phyloP scores from a whole-genome alignment of 2,888 invertebrate genomes.

The Trisateles emortualis region DNA sequence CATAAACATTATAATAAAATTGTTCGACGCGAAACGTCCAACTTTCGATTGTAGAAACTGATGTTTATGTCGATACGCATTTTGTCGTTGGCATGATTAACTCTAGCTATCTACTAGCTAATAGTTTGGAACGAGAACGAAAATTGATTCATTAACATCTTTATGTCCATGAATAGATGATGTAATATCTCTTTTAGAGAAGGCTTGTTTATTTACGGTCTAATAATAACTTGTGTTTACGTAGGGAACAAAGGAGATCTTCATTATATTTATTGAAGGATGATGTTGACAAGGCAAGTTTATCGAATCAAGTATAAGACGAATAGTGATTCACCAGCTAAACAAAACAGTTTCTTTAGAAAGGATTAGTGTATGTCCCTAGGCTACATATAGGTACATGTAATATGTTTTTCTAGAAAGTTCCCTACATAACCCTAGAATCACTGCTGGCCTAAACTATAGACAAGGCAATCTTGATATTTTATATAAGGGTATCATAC shows the following conservation, averaged over 20 bases:
- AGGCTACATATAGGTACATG: too few relatives aligned
- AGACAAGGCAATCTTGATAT: too few relatives aligned
- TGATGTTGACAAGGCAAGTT: neutral
- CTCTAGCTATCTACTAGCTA: conserved; percentile 12
- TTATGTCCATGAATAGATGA: neutral
- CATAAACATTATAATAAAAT: conserved; percentile 3
- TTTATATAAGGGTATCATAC: too few relatives aligned
- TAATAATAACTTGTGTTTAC: neutral
- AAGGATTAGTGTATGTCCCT: too few relatives aligned
- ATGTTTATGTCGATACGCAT: conserved; percentile 20
- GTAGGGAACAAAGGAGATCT: neutral
- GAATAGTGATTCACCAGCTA: too few relatives aligned
- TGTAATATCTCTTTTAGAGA: neutral
- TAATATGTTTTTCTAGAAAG: too few relatives aligned
- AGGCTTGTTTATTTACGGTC: neutral
- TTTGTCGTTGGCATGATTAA: conserved; percentile 12
- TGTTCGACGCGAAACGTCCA: conserved; percentile 19
- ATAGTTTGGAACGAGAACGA: conserved; percentile 14
- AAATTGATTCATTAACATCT: conserved; percentile 6
- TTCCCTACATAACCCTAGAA: too few relatives aligned
- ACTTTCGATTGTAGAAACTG: conserved; percentile 38
- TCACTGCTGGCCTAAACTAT: too few relatives aligned
- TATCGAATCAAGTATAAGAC: neutral
- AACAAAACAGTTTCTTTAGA: too few relatives aligned
- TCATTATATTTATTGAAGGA: too few relatives aligned